phyloP scores from a whole-genome alignment of 2,797 vertebrate species.

The Xiphophorus birchmanni region DNA sequence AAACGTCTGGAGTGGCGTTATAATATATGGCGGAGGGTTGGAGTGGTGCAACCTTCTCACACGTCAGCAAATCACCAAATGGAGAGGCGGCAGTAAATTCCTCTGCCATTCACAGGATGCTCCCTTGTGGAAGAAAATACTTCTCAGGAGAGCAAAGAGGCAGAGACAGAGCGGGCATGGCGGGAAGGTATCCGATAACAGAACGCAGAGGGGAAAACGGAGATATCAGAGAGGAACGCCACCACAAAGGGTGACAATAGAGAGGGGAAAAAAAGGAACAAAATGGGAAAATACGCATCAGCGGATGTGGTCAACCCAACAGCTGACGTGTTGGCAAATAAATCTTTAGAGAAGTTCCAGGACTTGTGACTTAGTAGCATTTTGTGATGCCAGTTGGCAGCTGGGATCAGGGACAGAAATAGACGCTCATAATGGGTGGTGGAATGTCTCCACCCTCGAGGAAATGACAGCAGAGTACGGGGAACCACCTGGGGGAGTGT shows the following conservation, averaged over 20 bases:
- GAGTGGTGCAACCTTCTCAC: slow-evolving; percentile 21
- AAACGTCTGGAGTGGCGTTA: background rate
- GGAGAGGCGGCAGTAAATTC: slow-evolving; percentile 19
- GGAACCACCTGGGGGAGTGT: slow-evolving; percentile 47
- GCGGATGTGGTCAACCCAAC: slow-evolving; percentile 44
- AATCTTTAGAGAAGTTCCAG: slow-evolving; percentile 41
- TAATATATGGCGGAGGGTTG: background rate
- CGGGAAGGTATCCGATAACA: slow-evolving; percentile 45
- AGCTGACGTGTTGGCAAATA: slow-evolving; percentile 25
- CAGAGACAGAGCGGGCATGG: slow-evolving; percentile 26
- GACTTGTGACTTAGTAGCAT: slow-evolving; percentile 47
- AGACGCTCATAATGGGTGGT: slow-evolving; percentile 37
- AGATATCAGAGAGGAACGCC: slow-evolving; percentile 31
- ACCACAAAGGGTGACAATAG: slow-evolving; percentile 3
- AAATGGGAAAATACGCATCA: slow-evolving; percentile 31
- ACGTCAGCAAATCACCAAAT: slow-evolving; percentile 12
- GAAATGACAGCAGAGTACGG: slow-evolving; percentile 48
- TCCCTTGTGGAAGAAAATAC: slow-evolving; percentile 23
- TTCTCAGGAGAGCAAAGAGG: slow-evolving; percentile 24
- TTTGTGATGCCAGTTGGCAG: slow-evolving; percentile 51
- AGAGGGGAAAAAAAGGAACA: slow-evolving; percentile 5
- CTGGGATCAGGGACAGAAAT: slow-evolving; percentile 69
- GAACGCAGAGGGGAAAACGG: slow-evolving; percentile 20
- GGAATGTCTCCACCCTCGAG: slow-evolving; percentile 39
- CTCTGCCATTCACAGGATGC: slow-evolving; percentile 29